Base-by-base conservation (phyloP, 2,113 vertebrate genomes). In the Helogale parvula region DNA sequence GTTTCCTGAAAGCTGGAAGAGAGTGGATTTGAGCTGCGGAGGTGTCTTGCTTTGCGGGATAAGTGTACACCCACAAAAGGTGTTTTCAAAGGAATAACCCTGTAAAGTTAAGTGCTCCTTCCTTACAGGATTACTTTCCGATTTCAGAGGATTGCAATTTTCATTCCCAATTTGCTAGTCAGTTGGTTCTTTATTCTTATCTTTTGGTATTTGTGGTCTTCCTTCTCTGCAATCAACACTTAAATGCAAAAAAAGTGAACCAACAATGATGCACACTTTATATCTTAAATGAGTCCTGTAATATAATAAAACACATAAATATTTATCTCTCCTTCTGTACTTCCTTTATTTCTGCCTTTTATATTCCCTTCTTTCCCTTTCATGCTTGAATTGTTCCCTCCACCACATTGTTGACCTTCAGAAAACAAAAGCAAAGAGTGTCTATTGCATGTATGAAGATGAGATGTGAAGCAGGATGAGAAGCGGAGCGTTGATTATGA, bases 351-450 rank as follows among this genome's bases (percentile, higher is more conserved):
- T 33, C 57, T 60, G 6, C 25, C 35, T 81, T 92, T 74, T 68
- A 50, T 27, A 47, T n/a, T 29, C 38, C 35, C 33, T 33, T 54
- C 31, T 31, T 77, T 54, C 63, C 66, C 29, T 60, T 84, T 19
- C 38, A n/a, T 88, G 63, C 85, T 91, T 97, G 63, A 71, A 8
- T 41, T 54, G 41, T 71, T 87, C 66, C n/a, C 35, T 84, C 71
- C 16, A 76, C 52, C 25, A 95, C 35, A 72, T 31, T 95, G 80
- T 88, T n/a, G 54, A 74, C 41, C 57, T 92, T 97, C 66, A 79
- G 72, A 96, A 94, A 93, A 77, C n/a, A 69, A 93, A 96, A 77
- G 68, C 33, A 35, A 87, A 94, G 3, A 86, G 31, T 80, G 45
- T 41, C 35, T 93, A 33, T 13, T 8, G 35, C 65, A 54, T 72